These are phyloP conservation scores for Pandemis corylana DNA, from an alignment of 2,888 invertebrate genomes.

Conservation along the genomic window DNA sequence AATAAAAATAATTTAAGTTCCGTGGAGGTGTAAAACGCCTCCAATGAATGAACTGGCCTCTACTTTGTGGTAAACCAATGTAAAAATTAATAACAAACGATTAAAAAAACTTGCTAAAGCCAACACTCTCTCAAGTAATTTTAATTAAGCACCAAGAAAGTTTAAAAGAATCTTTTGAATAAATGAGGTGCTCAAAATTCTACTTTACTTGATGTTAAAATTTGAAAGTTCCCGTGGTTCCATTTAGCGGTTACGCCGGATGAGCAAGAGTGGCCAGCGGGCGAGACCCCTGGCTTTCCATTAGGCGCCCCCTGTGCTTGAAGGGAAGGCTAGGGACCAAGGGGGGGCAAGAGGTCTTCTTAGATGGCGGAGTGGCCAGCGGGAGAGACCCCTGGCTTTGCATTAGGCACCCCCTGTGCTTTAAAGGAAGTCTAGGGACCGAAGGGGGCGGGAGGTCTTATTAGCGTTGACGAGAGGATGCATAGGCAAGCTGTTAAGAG, in stretches of 20 bases:
- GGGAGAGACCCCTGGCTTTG: constrained; percentile 30
- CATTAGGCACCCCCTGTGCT: constrained; percentile 21
- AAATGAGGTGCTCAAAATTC: constrained; percentile 63
- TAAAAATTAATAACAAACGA: not conserved
- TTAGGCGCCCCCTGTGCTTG: constrained; percentile 19
- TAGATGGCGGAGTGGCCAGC: constrained; percentile 23
- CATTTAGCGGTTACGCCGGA: constrained; percentile 48
- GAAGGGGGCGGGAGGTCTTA: constrained; percentile 33
- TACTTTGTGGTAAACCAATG: not conserved
- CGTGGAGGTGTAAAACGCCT: no score
- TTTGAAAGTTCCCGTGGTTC: constrained; percentile 49
- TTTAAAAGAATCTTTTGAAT: constrained; percentile 61
- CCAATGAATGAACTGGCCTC: no score
- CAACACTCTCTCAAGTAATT: constrained; percentile 49
- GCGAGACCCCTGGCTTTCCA: constrained; percentile 33
- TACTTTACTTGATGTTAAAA: constrained; percentile 51
- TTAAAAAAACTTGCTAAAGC: constrained; percentile 15
- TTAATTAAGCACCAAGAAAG: constrained; percentile 58
- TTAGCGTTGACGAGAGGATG: constrained; percentile 28
- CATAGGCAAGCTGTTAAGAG: constrained; percentile 37
- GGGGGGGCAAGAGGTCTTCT: not conserved
- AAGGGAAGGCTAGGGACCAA: constrained; percentile 13
- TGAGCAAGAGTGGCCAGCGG: constrained; percentile 41
- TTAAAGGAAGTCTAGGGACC: constrained; percentile 20
- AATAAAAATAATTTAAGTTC: no score